These are phyloP conservation scores for Geopemphigus sp. DNA, from an alignment of 1,140 invertebrate genomes.

Conservation along the genomic window DNA sequence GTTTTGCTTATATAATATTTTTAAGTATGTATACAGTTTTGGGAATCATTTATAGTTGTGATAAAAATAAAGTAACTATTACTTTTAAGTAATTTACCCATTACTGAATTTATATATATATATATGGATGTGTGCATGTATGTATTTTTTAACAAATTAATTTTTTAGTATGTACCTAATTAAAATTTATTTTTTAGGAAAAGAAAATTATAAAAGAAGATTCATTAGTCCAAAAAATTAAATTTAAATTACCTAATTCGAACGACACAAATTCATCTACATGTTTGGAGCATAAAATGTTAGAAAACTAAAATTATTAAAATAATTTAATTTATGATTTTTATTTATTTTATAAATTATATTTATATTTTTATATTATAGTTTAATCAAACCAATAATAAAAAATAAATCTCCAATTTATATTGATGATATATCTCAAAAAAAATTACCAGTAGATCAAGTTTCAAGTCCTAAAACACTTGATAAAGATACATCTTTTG, in stretches of 20 bases:
- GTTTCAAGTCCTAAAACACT: background rate
- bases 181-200: slow-evolving; percentile 1
- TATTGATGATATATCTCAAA: background rate
- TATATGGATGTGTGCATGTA: too few relatives aligned
- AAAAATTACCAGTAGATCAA: slow-evolving; percentile 13
- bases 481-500: background rate
- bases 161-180: background rate
- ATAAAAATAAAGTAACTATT: background rate
- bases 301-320: background rate
- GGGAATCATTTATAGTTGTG: too few relatives aligned
- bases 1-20: too few relatives aligned
- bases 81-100: too few relatives aligned
- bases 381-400: slow-evolving; percentile 7
- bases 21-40: too few relatives aligned
- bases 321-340: too few relatives aligned
- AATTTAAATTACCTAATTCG: slow-evolving; percentile 69
- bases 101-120: too few relatives aligned
- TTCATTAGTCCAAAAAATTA: slow-evolving; percentile 69
- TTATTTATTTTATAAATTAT: too few relatives aligned
- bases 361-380: background rate
- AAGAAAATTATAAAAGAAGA: background rate
- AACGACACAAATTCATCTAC: background rate
- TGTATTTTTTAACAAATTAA: too few relatives aligned
- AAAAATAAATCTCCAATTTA: background rate
- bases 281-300: slow-evolving; percentile 4